phyloP scores from a whole-genome alignment of 2,797 vertebrate species.

The Tympanoctomys barrerae region DNA sequence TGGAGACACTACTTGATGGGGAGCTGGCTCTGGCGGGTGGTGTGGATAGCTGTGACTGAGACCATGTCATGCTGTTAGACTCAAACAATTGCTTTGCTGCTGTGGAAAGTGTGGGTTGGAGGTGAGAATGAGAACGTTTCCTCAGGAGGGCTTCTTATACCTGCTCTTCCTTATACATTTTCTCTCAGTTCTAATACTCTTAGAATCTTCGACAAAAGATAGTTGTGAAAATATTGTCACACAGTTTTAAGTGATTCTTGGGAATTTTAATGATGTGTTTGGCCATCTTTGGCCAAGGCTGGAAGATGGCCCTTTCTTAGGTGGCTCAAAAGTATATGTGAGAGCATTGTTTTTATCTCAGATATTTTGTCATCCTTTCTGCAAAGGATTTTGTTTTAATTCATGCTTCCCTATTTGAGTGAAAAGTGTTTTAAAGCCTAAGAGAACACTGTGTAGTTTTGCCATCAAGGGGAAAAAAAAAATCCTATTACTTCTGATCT shows the following conservation, averaged over 20 bases:
- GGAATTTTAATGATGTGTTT: conserved; percentile 62
- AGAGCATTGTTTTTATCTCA: conserved; percentile 32
- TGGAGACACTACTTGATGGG: conserved; percentile 77
- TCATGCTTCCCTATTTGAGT: background rate
- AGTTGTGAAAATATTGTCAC: conserved; percentile 11
- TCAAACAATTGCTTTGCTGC: conserved; percentile 80
- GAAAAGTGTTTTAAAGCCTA: conserved; percentile 9
- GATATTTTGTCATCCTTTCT: conserved; percentile 45
- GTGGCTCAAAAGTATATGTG: conserved; percentile 6
- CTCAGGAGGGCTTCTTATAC: conserved; percentile 79
- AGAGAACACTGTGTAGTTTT: background rate
- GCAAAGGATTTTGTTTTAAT: conserved; percentile 45
- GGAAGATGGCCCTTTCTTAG: background rate
- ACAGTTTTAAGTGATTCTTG: conserved; percentile 30
- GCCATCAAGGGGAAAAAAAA: background rate
- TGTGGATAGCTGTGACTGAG: conserved; percentile 71
- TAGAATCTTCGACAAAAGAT: conserved; percentile 68
- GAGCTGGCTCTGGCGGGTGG: conserved; percentile 67
- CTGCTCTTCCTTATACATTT: conserved; percentile 74
- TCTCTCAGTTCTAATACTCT: conserved; percentile 74
- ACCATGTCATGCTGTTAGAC: conserved; percentile 78
- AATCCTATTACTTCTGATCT: background rate
- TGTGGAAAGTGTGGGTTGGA: conserved; percentile 84
- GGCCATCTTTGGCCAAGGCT: background rate
- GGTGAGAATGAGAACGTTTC: conserved; percentile 76